Evolutionary conservation across 2,113 vertebrate species (phyloP).

Genomic region (Garra rufa): DNA sequence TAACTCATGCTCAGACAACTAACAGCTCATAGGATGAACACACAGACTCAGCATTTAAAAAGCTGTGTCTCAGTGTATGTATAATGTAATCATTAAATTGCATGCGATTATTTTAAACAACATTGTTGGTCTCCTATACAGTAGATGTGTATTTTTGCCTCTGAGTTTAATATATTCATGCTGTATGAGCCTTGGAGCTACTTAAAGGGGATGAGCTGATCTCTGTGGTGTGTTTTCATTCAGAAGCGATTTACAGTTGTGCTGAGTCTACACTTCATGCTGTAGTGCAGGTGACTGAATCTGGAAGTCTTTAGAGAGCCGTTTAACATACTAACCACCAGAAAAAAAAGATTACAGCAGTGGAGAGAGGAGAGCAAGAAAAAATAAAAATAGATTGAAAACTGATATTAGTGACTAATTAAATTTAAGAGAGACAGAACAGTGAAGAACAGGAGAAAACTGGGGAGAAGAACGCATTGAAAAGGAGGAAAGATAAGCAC

Average conservation of each 20-base stretch:
- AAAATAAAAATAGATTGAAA: neutral
- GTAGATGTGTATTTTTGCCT: neutral
- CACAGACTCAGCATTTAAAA: constrained; percentile 2
- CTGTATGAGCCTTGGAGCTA: neutral
- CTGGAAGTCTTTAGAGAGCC: neutral
- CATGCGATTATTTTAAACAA: constrained; percentile 15
- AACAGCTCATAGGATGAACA: neutral
- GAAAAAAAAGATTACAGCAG: neutral
- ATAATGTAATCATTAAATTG: constrained; percentile 22
- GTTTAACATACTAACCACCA: neutral
- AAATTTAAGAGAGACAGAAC: neutral
- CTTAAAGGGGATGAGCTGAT: constrained; percentile 26
- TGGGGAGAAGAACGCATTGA: too few relatives aligned
- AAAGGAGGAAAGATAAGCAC: too few relatives aligned
- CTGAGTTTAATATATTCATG: neutral
- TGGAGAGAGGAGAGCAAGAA: neutral
- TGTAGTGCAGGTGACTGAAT: constrained; percentile 18
- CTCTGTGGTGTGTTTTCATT: constrained; percentile 11
- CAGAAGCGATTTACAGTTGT: constrained; percentile 3
- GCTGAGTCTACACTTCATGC: constrained; percentile 33
- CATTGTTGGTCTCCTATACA: neutral
- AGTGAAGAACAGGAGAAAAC: neutral
- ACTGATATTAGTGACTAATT: neutral
- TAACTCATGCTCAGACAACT: neutral
- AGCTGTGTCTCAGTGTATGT: neutral